Evolutionary conservation across 2,888 invertebrate species (phyloP).

Genomic region (Erebia palarica): DNA sequence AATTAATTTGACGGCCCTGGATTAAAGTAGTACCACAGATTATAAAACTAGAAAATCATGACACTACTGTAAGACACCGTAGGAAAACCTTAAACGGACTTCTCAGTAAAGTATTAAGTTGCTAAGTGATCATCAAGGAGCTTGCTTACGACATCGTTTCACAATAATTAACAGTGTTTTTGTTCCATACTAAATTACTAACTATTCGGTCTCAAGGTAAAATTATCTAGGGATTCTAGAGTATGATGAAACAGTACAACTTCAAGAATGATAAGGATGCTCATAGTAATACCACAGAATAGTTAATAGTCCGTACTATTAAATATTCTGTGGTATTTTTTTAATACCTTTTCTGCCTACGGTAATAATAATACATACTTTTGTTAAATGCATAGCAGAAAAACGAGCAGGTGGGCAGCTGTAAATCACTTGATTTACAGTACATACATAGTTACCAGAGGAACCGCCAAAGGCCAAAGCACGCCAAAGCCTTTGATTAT

Average conservation of each 20-base stretch:
- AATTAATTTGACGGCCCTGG: too few species aligned
- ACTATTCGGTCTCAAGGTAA: not conserved
- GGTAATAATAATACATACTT: too few species aligned
- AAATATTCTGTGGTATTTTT: too few species aligned
- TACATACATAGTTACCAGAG: too few species aligned
- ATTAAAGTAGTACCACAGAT: too few species aligned
- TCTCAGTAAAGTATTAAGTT: conserved; percentile 19
- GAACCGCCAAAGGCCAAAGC: too few species aligned
- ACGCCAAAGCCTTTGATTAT: too few species aligned
- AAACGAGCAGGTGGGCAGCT: too few species aligned
- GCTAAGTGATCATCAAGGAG: conserved; percentile 50
- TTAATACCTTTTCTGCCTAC: not conserved
- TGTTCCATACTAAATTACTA: conserved; percentile 4
- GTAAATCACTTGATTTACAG: too few species aligned
- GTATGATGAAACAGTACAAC: not conserved
- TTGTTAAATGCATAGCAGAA: too few species aligned
- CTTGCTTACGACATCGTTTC: conserved; percentile 37
- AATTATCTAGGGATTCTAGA: conserved; percentile 10
- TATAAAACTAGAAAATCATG: too few species aligned
- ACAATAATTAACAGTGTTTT: conserved; percentile 24
- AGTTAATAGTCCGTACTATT: too few species aligned
- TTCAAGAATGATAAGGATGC: not conserved
- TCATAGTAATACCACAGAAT: not conserved
- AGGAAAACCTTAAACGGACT: conserved; percentile 32
- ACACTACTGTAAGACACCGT: not conserved